Conservation (phyloP, 2,797 vertebrate genomes). For the Eremophila alpestris region DNA sequence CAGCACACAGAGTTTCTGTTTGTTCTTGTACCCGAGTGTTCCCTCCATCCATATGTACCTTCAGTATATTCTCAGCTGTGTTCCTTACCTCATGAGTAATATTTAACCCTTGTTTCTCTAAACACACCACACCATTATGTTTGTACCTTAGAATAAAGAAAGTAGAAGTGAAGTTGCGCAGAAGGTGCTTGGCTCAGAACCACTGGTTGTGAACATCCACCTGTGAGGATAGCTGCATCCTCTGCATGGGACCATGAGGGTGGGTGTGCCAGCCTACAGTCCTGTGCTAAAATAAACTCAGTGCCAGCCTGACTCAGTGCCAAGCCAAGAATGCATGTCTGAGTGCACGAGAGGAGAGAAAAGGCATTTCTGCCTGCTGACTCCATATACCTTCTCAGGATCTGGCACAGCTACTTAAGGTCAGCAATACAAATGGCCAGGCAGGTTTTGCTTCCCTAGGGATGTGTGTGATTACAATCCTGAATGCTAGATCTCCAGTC, state of each 20-base stretch:
- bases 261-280: not conserved
- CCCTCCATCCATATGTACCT: accelerated
- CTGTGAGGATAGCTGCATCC: not conserved
- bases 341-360: not conserved
- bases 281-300: not conserved
- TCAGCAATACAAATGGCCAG: not conserved
- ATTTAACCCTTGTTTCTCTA: not conserved
- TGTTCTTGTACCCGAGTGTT: not conserved
- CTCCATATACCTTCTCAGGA: not conserved
- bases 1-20: not conserved
- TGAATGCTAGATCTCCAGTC: not conserved
- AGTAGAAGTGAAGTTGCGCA: not conserved
- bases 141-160: not conserved
- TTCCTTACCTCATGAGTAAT: not conserved
- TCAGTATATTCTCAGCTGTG: not conserved
- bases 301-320: not conserved
- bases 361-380: not conserved
- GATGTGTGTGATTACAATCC: not conserved
- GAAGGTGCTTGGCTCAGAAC: not conserved
- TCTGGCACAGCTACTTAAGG: not conserved
- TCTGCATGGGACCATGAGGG: not conserved
- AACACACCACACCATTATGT: not conserved
- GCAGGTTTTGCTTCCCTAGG: not conserved
- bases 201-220: not conserved
- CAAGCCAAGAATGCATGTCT: not conserved